Base-by-base conservation (phyloP, 2,888 invertebrate species). In the Orchesella flavescens region DNA sequence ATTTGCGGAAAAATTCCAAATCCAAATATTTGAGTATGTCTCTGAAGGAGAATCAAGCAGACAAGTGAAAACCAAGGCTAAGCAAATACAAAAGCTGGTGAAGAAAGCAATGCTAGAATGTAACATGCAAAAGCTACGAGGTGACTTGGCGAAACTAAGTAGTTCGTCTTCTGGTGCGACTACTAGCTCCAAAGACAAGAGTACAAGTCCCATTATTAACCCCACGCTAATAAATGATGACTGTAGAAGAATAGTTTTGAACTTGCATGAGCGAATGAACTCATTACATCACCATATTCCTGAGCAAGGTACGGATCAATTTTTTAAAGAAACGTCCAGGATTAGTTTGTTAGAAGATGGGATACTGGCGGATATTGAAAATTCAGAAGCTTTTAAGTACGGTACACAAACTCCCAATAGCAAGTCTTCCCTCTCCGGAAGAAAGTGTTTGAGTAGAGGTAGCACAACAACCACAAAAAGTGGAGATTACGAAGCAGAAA, bases 301-400 rank as follows among this genome's bases (percentile, higher is more conserved):
- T 17, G 44, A n/a, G 12, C 69, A 34, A 7, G 34, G 34, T 34
- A 4, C 19, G 49, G 19, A 69, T 65, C 13, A 7, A 19, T 23
- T 72, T 23, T 10, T 66, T 17, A 24, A 17, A 5, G 19, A 46
- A 10, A 21, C 43, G 12, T 23, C 79, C 53, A 71, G 55, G 34
- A 59, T 69, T 12, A 78, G 69, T 21, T 23, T 78, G 17, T 44
- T 79, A 5, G 79, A 71, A n/a, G 72, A 72, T 53, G 79, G 65
- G 53, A 72, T 79, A 15, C 17, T 72, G 23, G 24, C 69, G 0
- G 77, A 69, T 34, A 61, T 78, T n/a, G 71, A 71, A 59, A 65
- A 65, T 21, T 43, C 66, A 1, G 66, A 53, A 34, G 65, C 75
- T n/a, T 76, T 76, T 21, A 53, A 76, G 13, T 61, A 12, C 19